Evolutionary conservation across 2,797 vertebrate species (phyloP).

Genomic region (Etheostoma perlongum): DNA sequence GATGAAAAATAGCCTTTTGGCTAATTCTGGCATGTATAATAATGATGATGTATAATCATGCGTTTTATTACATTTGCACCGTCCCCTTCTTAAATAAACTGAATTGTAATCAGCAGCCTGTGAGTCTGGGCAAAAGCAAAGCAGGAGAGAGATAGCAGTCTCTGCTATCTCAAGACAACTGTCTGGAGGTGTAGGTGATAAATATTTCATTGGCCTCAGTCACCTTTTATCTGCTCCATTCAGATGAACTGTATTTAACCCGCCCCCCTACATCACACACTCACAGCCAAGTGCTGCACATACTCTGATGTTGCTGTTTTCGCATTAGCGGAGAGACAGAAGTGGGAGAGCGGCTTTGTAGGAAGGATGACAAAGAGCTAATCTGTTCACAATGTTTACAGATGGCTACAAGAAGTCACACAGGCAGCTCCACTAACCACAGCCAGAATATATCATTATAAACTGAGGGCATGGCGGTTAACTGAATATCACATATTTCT

Average conservation of each 20-base stretch:
- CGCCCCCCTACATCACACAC: background rate
- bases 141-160: background rate
- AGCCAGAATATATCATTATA: background rate
- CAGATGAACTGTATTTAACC: constrained; percentile 32
- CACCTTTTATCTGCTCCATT: constrained; percentile 49
- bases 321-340: background rate
- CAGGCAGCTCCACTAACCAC: background rate
- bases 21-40: too few relatives aligned
- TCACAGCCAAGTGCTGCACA: constrained; percentile 37
- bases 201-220: constrained; percentile 58
- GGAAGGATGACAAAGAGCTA: constrained; percentile 39
- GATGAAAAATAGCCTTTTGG: too few relatives aligned
- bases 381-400: constrained; percentile 7
- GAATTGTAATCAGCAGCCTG: too few relatives aligned
- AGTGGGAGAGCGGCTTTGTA: background rate
- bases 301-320: constrained; percentile 14
- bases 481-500: background rate
- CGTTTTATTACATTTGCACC: too few relatives aligned
- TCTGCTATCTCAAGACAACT: background rate
- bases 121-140: background rate
- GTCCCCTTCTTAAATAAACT: too few relatives aligned
- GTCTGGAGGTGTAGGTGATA: constrained; percentile 17
- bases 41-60: too few relatives aligned
- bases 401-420: background rate
- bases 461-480: background rate